Evolutionary conservation across 1,140 invertebrate species (phyloP).

Genomic region (Calephelis nemesis): DNA sequence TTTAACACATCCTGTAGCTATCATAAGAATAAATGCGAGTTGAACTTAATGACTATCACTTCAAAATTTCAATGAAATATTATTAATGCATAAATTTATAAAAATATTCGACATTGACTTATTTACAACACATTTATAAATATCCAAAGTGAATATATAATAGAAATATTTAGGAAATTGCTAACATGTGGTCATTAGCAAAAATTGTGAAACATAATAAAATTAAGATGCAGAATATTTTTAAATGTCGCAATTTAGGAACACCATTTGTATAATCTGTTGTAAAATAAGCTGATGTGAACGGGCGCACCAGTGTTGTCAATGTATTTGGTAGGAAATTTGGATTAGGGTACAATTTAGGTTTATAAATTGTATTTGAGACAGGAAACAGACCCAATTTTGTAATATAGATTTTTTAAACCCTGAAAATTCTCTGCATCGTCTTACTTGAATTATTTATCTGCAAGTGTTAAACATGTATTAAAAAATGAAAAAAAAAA

Average conservation of each 20-base stretch:
- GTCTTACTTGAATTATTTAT: no score
- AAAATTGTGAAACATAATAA: constrained; percentile 8
- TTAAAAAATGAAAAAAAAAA: no score
- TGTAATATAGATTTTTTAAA: no score
- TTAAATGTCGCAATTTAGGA: constrained; percentile 10
- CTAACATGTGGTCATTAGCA: not conserved
- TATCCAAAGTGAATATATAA: constrained; percentile 16
- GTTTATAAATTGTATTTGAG: not conserved
- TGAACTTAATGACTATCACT: no score
- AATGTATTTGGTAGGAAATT: not conserved
- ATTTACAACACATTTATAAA: constrained; percentile 4
- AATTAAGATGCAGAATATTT: constrained; percentile 14
- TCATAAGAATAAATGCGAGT: no score
- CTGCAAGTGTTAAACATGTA: no score
- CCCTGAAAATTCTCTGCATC: no score
- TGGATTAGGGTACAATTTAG: not conserved
- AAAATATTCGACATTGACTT: constrained; percentile 5
- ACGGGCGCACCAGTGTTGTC: constrained; percentile 5
- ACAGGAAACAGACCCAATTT: not conserved
- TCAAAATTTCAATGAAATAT: no score
- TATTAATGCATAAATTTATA: not conserved
- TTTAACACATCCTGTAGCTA: no score
- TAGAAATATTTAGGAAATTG: constrained; percentile 11
- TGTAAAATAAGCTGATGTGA: constrained; percentile 7
- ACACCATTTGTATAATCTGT: constrained; percentile 9